Evolutionary conservation across 1,140 invertebrate genomes (phyloP), one percentile per base, ranked within the genome.

Genomic region (Megalopta genalis): DNA sequence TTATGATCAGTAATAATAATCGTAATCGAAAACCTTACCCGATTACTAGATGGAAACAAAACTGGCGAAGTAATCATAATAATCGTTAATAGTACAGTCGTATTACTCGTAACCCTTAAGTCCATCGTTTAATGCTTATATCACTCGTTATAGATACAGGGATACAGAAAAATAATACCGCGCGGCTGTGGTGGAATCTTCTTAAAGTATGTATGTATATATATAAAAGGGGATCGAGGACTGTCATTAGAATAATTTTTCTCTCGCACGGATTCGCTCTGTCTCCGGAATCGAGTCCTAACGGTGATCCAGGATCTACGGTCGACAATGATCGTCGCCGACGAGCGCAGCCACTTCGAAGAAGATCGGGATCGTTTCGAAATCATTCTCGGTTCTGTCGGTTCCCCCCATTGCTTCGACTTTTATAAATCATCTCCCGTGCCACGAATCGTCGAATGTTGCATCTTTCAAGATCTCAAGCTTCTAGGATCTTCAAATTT

Each of bases 111-210:
- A 88, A 84, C 80, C 86, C 82, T 87, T 86, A 71, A 83, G 84
- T 90, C 82, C 80, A 87, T 90, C 83, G 71, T 80, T 79, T 84
- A 87, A 82, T 76, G 65, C 80, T 89, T 89, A 86, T 90, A 83
- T 85, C 77, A 84, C 82, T 89, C 86, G 64, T 87, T 91, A 91
- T 91, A 91, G 89, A 90, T 92, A 91, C 90, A 91, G 90, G 89
- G 88, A 91, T 92, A 92, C 91, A 92, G 91, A 92, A 92, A 92
- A 92, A 92, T 92, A 92, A 91, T 91, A 91, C 90, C 90, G 86
- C 84, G 80, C 90, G 86, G 89, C 88, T 83, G 87, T 88, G 86
- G 88, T 90, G 89, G 90, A 92, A 90, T 91, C 87, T 90, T 88
- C 75, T 88, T 90, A 86, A 87, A 76, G 70, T 78, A 80, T 82